Evolutionary conservation across 1,140 invertebrate species (phyloP), one percentile per base, ranked within the genome.

Genomic region (Temnothorax nylanderi): DNA sequence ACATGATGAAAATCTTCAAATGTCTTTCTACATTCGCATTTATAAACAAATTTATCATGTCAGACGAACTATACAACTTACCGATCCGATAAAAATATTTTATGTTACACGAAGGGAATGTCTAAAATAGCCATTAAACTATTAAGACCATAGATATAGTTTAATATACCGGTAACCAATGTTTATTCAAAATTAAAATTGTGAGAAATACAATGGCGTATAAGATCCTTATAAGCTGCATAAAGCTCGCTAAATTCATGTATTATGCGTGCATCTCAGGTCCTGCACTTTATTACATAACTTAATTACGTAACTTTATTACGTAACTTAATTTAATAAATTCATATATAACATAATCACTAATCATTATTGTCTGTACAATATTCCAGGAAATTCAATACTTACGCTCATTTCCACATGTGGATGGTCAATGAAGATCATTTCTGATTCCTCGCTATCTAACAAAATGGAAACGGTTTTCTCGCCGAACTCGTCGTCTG

Each of bases 401-500:
- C 97, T 97, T 95, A 98, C 98, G 93, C 97, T 98, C 97, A 98
- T 98, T 94, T 98, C 98, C 10, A 97, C 96, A 85, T 97, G 97
- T 0, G 98, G 98, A 95, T 98, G 98, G 94, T 99, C 98, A 69
- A 99, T 98, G 93, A 99, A 99, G 81, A 98, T 97, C 95, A 99
- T 96, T 91, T 98, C 98, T 0, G 98, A 98, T 94, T 99, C 98
- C 92, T 98, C 98, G 0, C 97, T 98, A 89, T 99, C 98, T 65
- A 99, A 94, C 26, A 99, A 95, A 4, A 99, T 97, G 0, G 98
- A 98, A n/a, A 99, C 98, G 0, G 98, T 98, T 94, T 98, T 98
- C 94, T 99, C 98, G 0, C 98, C 98, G 92, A 98, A 98, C 92
- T 99, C 98, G 92, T 99, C 98, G 96, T 99, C 98, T 98, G 96